These are phyloP conservation scores for Danionella cerebrum DNA, from an alignment of 2,113 vertebrate genomes.

Conservation along the genomic window DNA sequence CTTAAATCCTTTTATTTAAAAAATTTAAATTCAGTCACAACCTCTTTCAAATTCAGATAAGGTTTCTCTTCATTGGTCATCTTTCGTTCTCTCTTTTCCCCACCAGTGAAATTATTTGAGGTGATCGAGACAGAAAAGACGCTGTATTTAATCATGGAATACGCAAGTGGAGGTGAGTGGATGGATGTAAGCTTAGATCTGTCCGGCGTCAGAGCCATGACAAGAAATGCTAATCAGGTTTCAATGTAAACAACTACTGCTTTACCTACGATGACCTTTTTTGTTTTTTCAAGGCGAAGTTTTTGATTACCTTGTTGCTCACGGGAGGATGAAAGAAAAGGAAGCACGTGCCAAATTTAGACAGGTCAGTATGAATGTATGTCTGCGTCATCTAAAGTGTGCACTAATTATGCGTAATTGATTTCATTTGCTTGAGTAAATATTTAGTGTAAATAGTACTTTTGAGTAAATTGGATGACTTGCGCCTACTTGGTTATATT, in stretches of 20 bases:
- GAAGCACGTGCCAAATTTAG: conserved; percentile 93
- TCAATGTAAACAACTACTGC: background rate
- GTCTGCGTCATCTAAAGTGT: conserved; percentile 8
- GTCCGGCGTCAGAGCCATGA: background rate
- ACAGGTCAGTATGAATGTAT: conserved; percentile 68
- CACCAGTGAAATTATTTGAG: conserved; percentile 88
- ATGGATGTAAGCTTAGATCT: background rate
- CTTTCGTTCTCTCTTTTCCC: conserved; percentile 12
- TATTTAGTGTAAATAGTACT: no score
- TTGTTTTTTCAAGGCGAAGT: conserved; percentile 71
- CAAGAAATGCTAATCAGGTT: background rate
- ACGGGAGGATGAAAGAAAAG: conserved; percentile 95
- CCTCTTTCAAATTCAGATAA: no score
- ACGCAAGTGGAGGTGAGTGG: conserved; percentile 82
- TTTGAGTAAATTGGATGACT: no score
- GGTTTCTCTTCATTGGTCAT: no score
- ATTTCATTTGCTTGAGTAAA: no score
- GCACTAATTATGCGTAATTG: no score
- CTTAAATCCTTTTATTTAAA: no score
- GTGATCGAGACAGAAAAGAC: conserved; percentile 95
- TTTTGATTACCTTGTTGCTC: conserved; percentile 89
- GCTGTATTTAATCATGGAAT: conserved; percentile 90
- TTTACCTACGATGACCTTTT: background rate
- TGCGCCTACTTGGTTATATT: no score
- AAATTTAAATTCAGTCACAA: no score